Percentiles rank a stretch among this genome's conserved stretches.
phyloP scores from a whole-genome alignment of 2,797 vertebrate genomes.

The Decapterus maruadsi region DNA sequence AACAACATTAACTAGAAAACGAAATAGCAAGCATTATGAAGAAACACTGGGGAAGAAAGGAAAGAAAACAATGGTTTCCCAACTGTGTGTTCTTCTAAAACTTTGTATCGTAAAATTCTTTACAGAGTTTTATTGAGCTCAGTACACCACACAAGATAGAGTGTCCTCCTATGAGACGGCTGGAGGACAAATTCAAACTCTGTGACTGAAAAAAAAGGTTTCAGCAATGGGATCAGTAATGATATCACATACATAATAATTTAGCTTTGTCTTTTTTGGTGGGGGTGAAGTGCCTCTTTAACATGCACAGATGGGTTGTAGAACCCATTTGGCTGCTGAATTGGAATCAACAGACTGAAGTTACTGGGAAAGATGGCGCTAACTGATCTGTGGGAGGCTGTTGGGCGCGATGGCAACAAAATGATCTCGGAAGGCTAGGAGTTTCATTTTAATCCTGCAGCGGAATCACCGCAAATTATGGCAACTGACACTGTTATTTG shows the following conservation, averaged over 20 bases:
- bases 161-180: constrained; percentile 44
- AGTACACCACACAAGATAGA: constrained; percentile 25
- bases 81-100: constrained; percentile 11
- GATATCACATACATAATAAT: constrained; percentile 36
- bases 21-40: not conserved
- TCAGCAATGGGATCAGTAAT: constrained; percentile 17
- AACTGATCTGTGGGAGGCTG: constrained; percentile 54
- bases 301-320: constrained; percentile 59
- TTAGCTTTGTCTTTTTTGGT: constrained; percentile 30
- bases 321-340: constrained; percentile 60
- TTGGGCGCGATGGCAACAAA: constrained; percentile 51
- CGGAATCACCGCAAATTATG: constrained; percentile 38
- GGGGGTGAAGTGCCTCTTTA: constrained; percentile 44
- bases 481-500: constrained; percentile 44
- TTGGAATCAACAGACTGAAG: constrained; percentile 66
- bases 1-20: constrained; percentile 22
- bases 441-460: constrained; percentile 50
- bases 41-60: not conserved
- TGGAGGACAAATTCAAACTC: constrained; percentile 44
- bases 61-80: not conserved
- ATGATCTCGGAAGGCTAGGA: constrained; percentile 49
- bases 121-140: constrained; percentile 30
- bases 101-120: constrained; percentile 17
- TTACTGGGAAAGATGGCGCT: constrained; percentile 48
- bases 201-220: constrained; percentile 30